A percentile compares a stretch with the other conserved stretches of the same genome.
phyloP scores from a whole-genome alignment of 2,113 vertebrate species.

The Accipiter cooperii region DNA sequence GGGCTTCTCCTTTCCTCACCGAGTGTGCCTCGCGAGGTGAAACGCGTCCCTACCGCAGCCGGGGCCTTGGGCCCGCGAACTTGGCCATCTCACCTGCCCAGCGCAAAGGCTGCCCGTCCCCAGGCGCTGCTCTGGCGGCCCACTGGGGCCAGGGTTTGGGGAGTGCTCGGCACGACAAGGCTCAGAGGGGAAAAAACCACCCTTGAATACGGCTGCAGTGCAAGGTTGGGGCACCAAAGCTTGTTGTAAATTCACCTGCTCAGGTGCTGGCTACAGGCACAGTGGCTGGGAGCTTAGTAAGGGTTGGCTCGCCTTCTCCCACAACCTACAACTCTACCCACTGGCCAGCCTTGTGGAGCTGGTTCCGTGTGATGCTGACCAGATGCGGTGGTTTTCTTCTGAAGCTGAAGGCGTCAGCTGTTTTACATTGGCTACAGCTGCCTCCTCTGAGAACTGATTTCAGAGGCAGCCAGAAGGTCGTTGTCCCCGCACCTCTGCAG shows the following conservation, averaged over 20 bases:
- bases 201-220: rapidly evolving
- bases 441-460: neutral
- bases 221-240: neutral
- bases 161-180: rapidly evolving
- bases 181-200: neutral
- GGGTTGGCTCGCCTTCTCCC: too few species aligned
- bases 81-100: rapidly evolving
- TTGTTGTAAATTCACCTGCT: too few species aligned
- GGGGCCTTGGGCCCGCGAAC: rapidly evolving
- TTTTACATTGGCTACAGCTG: neutral
- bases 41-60: rapidly evolving
- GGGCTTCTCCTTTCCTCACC: neutral
- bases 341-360: rapidly evolving
- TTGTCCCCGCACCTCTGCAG: neutral
- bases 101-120: rapidly evolving
- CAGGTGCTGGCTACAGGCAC: too few species aligned
- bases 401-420: neutral
- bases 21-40: too few species aligned
- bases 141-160: too few species aligned
- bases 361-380: neutral
- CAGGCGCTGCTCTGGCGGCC: rapidly evolving
- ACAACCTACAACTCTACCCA: rapidly evolving
- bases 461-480: too few species aligned
- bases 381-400: neutral
- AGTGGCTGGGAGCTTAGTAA: neutral